Conservation (phyloP, 1,140 invertebrate genomes). For the Drosophila quadrilineata region DNA sequence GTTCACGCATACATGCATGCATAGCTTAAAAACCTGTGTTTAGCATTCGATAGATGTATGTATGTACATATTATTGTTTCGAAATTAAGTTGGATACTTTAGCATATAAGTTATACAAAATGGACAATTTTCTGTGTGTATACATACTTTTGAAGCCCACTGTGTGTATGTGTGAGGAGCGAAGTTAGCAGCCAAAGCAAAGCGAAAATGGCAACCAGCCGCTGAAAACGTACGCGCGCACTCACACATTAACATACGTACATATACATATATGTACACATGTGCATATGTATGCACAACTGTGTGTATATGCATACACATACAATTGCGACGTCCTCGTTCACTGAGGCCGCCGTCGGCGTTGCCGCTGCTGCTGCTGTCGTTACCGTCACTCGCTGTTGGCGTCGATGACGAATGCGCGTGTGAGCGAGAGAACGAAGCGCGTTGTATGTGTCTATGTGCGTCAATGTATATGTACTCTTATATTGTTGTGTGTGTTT, state of each 20-base stretch:
- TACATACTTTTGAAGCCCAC: slow-evolving; percentile 21
- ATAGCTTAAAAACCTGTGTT: slow-evolving; percentile 14
- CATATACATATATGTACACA: not conserved
- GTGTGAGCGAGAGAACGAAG: slow-evolving; percentile 54
- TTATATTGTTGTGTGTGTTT: slow-evolving; percentile 2
- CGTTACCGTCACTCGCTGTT: slow-evolving; percentile 38
- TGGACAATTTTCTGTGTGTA: slow-evolving; percentile 1
- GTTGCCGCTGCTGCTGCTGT: too few species aligned
- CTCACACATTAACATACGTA: slow-evolving; percentile 2
- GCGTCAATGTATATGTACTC: slow-evolving; percentile 2
- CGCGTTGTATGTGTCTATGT: slow-evolving; percentile 6
- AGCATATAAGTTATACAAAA: too few species aligned
- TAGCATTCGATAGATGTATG: slow-evolving; percentile 22
- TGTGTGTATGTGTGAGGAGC: slow-evolving; percentile 9
- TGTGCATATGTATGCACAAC: not conserved
- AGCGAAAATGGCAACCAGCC: slow-evolving; percentile 47
- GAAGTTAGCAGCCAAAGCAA: slow-evolving; percentile 23
- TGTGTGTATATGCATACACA: slow-evolving; percentile 11
- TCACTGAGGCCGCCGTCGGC: slow-evolving; percentile 42
- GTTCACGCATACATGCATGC: slow-evolving; percentile 32
- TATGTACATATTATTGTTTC: not conserved
- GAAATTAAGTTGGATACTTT: too few species aligned
- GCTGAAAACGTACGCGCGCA: slow-evolving; percentile 50
- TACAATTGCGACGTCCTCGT: slow-evolving; percentile 50
- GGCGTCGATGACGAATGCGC: slow-evolving; percentile 59